phyloP scores from a whole-genome alignment of 2,888 invertebrate species.

The Dynastes grantii region DNA sequence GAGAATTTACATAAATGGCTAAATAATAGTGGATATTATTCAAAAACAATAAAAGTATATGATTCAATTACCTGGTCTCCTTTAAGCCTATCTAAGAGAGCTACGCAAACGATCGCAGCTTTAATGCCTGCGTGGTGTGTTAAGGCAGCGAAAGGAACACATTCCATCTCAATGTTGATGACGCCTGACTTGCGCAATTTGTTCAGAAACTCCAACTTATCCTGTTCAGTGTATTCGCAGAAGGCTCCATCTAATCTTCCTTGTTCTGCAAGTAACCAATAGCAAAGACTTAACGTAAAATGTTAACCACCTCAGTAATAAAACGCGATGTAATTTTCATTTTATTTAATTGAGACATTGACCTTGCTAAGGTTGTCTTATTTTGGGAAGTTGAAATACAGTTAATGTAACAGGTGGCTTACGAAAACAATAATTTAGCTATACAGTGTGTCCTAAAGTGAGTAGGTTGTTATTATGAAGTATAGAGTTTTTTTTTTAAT shows the following conservation, averaged over 20 bases:
- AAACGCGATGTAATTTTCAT: too few species aligned
- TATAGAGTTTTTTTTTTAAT: too few species aligned
- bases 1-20: too few species aligned
- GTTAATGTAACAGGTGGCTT: too few species aligned
- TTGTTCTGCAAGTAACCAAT: slow-evolving; percentile 78
- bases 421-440: too few species aligned
- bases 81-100: slow-evolving; percentile 91
- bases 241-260: slow-evolving; percentile 97
- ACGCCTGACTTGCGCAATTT: slow-evolving; percentile 85
- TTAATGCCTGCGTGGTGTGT: slow-evolving; percentile 94
- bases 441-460: too few species aligned
- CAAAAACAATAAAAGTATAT: neutral
- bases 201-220: slow-evolving; percentile 91
- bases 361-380: too few species aligned
- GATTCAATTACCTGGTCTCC: slow-evolving; percentile 88
- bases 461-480: too few species aligned
- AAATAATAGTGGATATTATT: too few species aligned
- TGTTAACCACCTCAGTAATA: too few species aligned
- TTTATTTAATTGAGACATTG: too few species aligned
- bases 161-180: slow-evolving; percentile 98
- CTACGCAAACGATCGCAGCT: slow-evolving; percentile 95
- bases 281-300: neutral
- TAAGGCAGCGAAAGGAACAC: slow-evolving; percentile 92
- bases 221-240: slow-evolving; percentile 92
- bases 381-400: too few species aligned